Percentiles rank a stretch among this genome's conserved stretches.
Evolutionary conservation across 2,888 invertebrate species (phyloP).

Genomic region (Pedicia rivosa): DNA sequence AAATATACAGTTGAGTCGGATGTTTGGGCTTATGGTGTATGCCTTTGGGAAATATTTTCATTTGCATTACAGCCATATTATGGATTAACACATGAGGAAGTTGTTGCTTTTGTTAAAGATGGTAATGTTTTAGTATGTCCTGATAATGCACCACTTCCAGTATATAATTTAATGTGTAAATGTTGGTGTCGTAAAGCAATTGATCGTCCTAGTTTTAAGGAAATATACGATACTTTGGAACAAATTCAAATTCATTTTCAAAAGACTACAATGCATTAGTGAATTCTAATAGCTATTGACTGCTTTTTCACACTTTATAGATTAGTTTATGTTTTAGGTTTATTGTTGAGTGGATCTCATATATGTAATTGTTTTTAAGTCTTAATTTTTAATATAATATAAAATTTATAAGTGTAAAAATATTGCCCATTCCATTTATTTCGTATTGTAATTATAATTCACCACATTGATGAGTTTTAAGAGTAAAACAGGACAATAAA

Average conservation of each 20-base stretch:
- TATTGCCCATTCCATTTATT: too few species aligned
- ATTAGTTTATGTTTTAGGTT: too few species aligned
- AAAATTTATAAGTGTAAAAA: too few species aligned
- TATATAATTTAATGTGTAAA: slow-evolving; percentile 84
- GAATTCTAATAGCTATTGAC: too few species aligned
- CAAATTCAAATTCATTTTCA: slow-evolving; percentile 31
- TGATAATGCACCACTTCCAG: slow-evolving; percentile 70
- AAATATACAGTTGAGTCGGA: slow-evolving; percentile 93
- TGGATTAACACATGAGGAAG: slow-evolving; percentile 95
- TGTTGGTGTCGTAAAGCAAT: slow-evolving; percentile 84
- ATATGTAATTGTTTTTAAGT: too few species aligned
- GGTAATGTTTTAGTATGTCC: slow-evolving; percentile 83
- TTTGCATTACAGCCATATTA: slow-evolving; percentile 94
- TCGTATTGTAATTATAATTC: too few species aligned
- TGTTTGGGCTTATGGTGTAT: slow-evolving; percentile 95
- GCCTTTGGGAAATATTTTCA: slow-evolving; percentile 93
- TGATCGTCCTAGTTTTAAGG: slow-evolving; percentile 72
- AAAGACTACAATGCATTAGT: too few species aligned
- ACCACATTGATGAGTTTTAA: too few species aligned
- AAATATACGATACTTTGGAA: slow-evolving; percentile 63
- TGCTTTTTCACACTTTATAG: too few species aligned
- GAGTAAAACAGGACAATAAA: too few species aligned
- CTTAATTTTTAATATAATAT: too few species aligned
- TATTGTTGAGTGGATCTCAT: too few species aligned
- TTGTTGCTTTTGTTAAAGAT: slow-evolving; percentile 85